Evolutionary conservation across 2,113 vertebrate species (phyloP).

Genomic region (Archilochus colubris): DNA sequence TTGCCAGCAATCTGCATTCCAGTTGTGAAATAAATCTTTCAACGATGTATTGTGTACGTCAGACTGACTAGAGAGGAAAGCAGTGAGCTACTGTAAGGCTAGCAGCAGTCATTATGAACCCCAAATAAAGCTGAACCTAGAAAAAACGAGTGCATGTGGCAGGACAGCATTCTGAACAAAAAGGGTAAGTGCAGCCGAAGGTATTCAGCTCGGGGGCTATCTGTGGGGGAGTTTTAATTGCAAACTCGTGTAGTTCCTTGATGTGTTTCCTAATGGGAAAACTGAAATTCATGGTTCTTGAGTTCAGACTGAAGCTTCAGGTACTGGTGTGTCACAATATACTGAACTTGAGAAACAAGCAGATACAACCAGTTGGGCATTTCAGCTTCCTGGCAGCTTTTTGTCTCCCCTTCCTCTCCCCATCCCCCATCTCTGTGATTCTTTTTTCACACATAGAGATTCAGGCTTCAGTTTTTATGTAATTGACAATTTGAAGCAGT

Average conservation of each 20-base stretch:
- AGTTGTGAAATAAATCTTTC: conserved; percentile 70
- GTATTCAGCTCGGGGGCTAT: neutral
- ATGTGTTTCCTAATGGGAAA: neutral
- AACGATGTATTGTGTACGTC: conserved; percentile 62
- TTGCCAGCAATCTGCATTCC: conserved; percentile 64
- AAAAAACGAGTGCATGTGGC: neutral
- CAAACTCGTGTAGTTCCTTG: neutral
- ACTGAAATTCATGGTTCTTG: neutral
- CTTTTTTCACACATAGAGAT: neutral
- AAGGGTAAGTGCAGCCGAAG: neutral
- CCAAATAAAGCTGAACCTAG: conserved; percentile 3
- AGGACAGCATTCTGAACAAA: neutral
- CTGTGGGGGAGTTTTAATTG: neutral
- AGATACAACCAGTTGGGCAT: neutral
- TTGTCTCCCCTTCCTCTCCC: neutral
- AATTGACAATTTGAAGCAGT: neutral
- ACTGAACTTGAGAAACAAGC: neutral
- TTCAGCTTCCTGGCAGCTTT: conserved; percentile 13
- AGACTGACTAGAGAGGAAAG: conserved; percentile 58
- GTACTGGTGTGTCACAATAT: neutral
- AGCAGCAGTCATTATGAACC: conserved; percentile 31
- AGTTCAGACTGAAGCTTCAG: neutral
- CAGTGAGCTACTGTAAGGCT: conserved; percentile 25
- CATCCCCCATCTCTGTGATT: neutral
- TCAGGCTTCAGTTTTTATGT: neutral